Conservation (phyloP, 2,113 vertebrate genomes). For the Amphiprion ocellaris region DNA sequence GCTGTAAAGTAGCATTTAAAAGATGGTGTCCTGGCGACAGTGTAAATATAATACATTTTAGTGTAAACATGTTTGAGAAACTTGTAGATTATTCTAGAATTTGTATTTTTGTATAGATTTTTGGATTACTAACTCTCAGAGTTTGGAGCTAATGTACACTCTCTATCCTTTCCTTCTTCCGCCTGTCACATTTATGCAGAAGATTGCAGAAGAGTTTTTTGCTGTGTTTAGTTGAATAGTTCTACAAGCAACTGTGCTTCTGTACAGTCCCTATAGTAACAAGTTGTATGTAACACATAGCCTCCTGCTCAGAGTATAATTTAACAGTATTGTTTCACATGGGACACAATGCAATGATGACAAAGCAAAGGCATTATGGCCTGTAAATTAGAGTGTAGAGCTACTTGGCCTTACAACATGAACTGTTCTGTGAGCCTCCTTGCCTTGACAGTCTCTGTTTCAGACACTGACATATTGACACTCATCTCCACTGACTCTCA, state of each 20-base stretch:
- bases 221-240: slow-evolving; percentile 47
- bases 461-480: slow-evolving; percentile 30
- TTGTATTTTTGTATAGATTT: slow-evolving; percentile 88
- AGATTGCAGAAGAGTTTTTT: slow-evolving; percentile 21
- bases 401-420: slow-evolving; percentile 67
- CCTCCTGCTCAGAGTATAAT: slow-evolving; percentile 62
- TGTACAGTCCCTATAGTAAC: slow-evolving; percentile 64
- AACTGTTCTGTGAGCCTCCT: slow-evolving; percentile 62
- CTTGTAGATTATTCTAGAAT: slow-evolving; percentile 84
- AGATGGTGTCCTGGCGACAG: slow-evolving; percentile 71
- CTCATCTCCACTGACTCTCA: slow-evolving; percentile 39
- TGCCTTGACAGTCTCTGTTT: slow-evolving; percentile 71
- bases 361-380: slow-evolving; percentile 47
- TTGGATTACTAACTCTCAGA: slow-evolving; percentile 74
- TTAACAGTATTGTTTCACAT: slow-evolving; percentile 68
- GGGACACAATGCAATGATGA: slow-evolving; percentile 78
- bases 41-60: slow-evolving; percentile 82
- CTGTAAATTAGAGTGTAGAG: slow-evolving; percentile 53
- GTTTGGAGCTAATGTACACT: slow-evolving; percentile 66
- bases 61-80: slow-evolving; percentile 78
- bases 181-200: slow-evolving; percentile 58
- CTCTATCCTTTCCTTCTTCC: slow-evolving; percentile 54
- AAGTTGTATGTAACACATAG: slow-evolving; percentile 53
- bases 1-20: slow-evolving; percentile 81
- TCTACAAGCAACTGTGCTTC: slow-evolving; percentile 51